Percentiles rank a stretch among this genome's conserved stretches.
phyloP scores from a whole-genome alignment of 2,113 vertebrate species.

The Epinephelus moara region DNA sequence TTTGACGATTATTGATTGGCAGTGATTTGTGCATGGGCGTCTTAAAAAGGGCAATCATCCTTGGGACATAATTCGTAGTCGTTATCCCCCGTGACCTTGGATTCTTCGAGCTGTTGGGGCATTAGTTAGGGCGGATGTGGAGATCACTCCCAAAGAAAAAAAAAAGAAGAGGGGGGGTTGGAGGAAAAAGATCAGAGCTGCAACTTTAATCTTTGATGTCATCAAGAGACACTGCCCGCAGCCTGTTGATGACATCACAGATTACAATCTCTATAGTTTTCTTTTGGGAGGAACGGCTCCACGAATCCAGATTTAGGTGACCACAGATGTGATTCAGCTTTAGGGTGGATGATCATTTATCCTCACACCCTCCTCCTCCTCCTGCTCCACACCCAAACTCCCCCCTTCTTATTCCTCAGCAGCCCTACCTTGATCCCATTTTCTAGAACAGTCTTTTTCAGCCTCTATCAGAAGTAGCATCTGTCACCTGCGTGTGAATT shows the following conservation, averaged over 20 bases:
- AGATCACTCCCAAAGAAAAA: not conserved
- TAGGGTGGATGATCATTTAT: constrained; percentile 40
- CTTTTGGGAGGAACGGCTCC: not conserved
- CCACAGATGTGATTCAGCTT: constrained; percentile 29
- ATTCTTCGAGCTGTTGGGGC: constrained; percentile 17
- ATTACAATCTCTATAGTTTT: constrained; percentile 21
- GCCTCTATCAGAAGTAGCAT: constrained; percentile 46
- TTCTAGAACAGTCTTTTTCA: constrained; percentile 71
- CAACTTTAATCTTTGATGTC: constrained; percentile 69
- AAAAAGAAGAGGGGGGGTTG: not conserved
- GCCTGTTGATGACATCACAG: constrained; percentile 75
- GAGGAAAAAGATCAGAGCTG: constrained; percentile 41
- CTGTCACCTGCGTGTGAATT: constrained; percentile 59
- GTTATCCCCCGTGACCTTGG: constrained; percentile 70
- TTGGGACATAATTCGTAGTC: constrained; percentile 13
- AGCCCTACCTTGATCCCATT: constrained; percentile 66
- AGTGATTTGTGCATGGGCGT: constrained; percentile 17
- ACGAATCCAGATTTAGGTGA: constrained; percentile 28
- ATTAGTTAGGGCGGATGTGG: constrained; percentile 10
- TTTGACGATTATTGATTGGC: not conserved
- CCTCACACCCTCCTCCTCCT: constrained; percentile 31
- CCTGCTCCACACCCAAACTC: constrained; percentile 14
- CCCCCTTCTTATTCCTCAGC: constrained; percentile 29
- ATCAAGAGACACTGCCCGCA: constrained; percentile 55
- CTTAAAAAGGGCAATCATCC: constrained; percentile 14